A percentile compares a stretch with the other conserved stretches of the same genome.
Evolutionary conservation across 2,888 invertebrate species (phyloP).

Genomic region (Congeria kusceri): DNA sequence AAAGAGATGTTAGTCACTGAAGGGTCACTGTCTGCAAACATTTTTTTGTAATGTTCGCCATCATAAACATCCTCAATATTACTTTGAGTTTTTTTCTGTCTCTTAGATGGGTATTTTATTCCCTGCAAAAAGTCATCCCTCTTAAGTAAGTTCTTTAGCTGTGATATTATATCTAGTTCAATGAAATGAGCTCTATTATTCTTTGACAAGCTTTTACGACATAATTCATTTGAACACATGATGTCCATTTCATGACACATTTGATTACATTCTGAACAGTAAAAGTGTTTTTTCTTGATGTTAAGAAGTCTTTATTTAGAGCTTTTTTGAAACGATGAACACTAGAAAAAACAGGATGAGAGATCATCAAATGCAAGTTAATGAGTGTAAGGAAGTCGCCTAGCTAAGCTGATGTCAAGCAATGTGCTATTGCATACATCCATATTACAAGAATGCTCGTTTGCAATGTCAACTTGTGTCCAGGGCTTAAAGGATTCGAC

Average conservation of each 20-base stretch:
- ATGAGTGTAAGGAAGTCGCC: conserved; percentile 29
- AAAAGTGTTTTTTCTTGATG: conserved; percentile 16
- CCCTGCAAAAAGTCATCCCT: conserved; percentile 14
- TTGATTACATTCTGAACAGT: conserved; percentile 8
- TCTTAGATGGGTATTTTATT: conserved; percentile 9
- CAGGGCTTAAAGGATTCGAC: conserved; percentile 19
- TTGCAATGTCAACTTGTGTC: conserved; percentile 20
- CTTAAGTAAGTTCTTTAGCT: conserved; percentile 29
- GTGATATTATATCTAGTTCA: conserved; percentile 22
- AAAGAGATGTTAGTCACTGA: conserved; percentile 22
- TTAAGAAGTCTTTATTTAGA: conserved; percentile 9
- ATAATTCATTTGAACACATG: no score
- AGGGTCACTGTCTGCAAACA: conserved; percentile 5
- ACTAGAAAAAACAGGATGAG: conserved; percentile 26
- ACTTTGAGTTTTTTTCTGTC: conserved; percentile 1
- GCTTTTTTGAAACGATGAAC: conserved; percentile 25
- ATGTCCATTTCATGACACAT: neutral
- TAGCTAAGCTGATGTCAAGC: conserved; percentile 19
- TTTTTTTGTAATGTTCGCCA: conserved; percentile 11
- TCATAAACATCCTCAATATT: conserved; percentile 44
- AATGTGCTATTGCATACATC: conserved; percentile 25
- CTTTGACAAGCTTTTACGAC: neutral
- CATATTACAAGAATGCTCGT: conserved; percentile 37
- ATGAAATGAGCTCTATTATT: conserved; percentile 17
- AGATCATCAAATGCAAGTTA: conserved; percentile 16